Evolutionary conservation across 2,888 invertebrate genomes (phyloP).

Genomic region (Ochropleura plecta): DNA sequence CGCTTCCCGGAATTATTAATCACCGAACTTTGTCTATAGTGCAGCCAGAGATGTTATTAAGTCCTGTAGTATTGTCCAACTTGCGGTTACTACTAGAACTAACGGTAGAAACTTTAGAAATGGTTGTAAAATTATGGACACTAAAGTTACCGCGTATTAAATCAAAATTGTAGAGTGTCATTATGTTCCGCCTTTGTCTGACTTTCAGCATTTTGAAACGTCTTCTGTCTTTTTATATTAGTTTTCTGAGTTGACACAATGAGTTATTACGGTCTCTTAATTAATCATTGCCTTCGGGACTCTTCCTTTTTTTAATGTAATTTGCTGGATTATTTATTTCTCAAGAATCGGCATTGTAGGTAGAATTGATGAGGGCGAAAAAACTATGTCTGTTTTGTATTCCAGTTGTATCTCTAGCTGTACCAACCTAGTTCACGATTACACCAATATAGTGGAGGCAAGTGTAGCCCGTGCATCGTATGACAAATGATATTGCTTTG

Average conservation of each 20-base stretch:
- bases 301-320: constrained; percentile 63
- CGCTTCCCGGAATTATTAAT: constrained; percentile 71
- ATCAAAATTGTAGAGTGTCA: constrained; percentile 59
- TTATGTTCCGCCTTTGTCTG: constrained; percentile 56
- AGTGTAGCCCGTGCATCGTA: constrained; percentile 69
- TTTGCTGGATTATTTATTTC: constrained; percentile 53
- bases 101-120: constrained; percentile 66
- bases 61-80: constrained; percentile 73
- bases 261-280: constrained; percentile 77
- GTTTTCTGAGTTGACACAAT: constrained; percentile 73
- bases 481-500: constrained; percentile 82
- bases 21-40: constrained; percentile 67
- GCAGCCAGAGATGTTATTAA: constrained; percentile 60
- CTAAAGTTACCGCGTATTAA: constrained; percentile 58
- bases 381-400: constrained; percentile 39
- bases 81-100: constrained; percentile 66
- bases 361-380: constrained; percentile 20
- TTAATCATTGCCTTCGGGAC: constrained; percentile 72
- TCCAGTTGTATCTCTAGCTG: constrained; percentile 25
- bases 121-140: constrained; percentile 69
- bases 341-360: constrained; percentile 20
- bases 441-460: constrained; percentile 63
- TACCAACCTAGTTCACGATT: constrained; percentile 61
- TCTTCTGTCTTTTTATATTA: constrained; percentile 64
- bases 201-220: constrained; percentile 54